These are phyloP conservation scores for Cyclophora punctaria DNA, from an alignment of 2,888 invertebrate species.

Conservation along the genomic window DNA sequence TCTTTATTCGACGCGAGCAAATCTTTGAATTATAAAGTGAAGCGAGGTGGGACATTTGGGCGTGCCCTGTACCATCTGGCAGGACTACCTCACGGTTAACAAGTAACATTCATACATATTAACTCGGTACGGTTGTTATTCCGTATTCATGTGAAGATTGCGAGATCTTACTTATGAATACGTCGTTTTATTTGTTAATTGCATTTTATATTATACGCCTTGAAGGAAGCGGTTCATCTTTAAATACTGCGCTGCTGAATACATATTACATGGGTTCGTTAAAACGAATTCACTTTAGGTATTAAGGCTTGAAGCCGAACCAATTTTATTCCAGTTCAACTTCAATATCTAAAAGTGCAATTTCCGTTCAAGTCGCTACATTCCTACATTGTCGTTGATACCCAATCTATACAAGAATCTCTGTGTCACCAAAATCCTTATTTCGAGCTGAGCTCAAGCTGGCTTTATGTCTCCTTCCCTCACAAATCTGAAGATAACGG, in stretches of 20 bases:
- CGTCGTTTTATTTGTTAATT: slow-evolving; percentile 16
- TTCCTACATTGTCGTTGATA: slow-evolving; percentile 27
- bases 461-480: slow-evolving; percentile 51
- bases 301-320: too few relatives aligned
- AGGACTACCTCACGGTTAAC: slow-evolving; percentile 45
- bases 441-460: slow-evolving; percentile 37
- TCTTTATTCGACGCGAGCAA: slow-evolving; percentile 59
- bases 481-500: slow-evolving; percentile 52
- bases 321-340: too few relatives aligned
- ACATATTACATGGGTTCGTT: too few relatives aligned
- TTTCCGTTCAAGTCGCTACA: slow-evolving; percentile 17
- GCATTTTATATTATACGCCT: slow-evolving; percentile 1
- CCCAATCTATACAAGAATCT: slow-evolving; percentile 36
- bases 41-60: slow-evolving; percentile 43
- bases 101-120: slow-evolving; percentile 69
- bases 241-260: slow-evolving; percentile 10
- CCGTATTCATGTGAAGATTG: slow-evolving; percentile 51
- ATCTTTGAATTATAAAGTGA: slow-evolving; percentile 68
- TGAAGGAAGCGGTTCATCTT: slow-evolving; percentile 12
- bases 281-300: too few relatives aligned
- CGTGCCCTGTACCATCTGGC: slow-evolving; percentile 43
- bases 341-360: slow-evolving; percentile 19
- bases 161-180: slow-evolving; percentile 26
- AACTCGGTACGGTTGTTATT: slow-evolving; percentile 48
- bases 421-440: slow-evolving; percentile 38